Evolutionary conservation across 1,140 invertebrate species (phyloP).

Genomic region (Laupala kohalensis): DNA sequence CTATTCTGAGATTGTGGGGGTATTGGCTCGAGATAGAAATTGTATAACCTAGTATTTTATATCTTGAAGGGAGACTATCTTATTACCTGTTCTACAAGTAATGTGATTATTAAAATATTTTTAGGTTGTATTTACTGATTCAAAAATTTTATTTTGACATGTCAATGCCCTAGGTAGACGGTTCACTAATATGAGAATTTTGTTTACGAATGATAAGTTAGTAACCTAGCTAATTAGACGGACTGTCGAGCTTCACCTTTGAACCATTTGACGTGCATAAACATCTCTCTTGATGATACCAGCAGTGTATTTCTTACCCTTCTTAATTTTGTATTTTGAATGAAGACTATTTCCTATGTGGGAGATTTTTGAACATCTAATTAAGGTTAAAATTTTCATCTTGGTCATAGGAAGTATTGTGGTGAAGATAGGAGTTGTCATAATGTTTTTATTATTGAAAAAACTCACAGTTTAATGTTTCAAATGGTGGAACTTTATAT

Average conservation of each 20-base stretch:
- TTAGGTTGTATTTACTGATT: not conserved
- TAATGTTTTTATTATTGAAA: not conserved
- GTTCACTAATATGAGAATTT: not conserved
- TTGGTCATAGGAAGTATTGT: not conserved
- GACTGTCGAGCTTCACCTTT: conserved; percentile 7
- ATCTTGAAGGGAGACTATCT: not conserved
- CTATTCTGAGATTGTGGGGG: not conserved
- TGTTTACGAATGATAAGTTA: not conserved
- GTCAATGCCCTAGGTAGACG: conserved; percentile 6
- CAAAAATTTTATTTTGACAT: not conserved
- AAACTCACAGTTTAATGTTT: not conserved
- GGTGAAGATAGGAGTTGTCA: not conserved
- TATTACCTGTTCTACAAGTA: not conserved
- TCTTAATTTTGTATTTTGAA: not conserved
- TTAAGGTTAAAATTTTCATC: conserved; percentile 5
- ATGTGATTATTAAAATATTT: not conserved
- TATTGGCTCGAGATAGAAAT: not conserved
- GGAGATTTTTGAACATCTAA: not conserved
- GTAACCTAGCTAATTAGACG: conserved; percentile 6
- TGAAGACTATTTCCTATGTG: not conserved
- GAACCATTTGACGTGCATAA: not conserved
- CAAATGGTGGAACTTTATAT: not conserved
- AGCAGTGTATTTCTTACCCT: not conserved
- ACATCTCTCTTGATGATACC: not conserved
- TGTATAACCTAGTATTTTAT: not conserved